phyloP scores from a whole-genome alignment of 2,797 vertebrate species.

The Threskiornis aethiopicus region DNA sequence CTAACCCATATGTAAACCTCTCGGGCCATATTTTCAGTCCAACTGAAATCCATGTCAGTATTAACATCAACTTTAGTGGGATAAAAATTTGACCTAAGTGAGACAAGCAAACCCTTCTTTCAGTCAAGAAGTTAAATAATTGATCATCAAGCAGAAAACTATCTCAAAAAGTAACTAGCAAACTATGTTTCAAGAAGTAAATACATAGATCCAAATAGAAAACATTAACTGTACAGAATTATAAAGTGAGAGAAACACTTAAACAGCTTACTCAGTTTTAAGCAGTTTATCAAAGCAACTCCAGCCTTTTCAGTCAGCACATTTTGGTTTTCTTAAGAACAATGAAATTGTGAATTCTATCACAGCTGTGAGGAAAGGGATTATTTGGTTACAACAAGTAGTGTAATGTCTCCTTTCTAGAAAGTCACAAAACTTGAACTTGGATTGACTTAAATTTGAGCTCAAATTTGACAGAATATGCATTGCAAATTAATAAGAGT shows the following conservation, averaged over 20 bases:
- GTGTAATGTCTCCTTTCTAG: neutral
- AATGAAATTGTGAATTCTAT: slow-evolving; percentile 26
- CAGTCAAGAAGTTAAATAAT: neutral
- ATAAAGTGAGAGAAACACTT: neutral
- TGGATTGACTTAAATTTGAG: neutral
- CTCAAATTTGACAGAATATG: neutral
- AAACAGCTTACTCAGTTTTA: slow-evolving; percentile 26
- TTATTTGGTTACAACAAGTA: slow-evolving; percentile 21
- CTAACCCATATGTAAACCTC: neutral
- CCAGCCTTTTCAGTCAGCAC: slow-evolving; percentile 24
- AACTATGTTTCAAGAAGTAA: neutral
- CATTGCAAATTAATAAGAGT: neutral
- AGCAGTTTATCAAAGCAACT: slow-evolving; percentile 45
- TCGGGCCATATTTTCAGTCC: neutral
- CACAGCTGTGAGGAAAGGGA: neutral
- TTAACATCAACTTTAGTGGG: neutral
- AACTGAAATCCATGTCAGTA: neutral
- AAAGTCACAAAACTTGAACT: slow-evolving; percentile 14
- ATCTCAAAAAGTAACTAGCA: neutral
- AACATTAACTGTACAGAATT: neutral
- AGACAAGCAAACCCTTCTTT: neutral
- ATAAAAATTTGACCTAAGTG: neutral
- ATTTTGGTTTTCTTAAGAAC: slow-evolving; percentile 7
- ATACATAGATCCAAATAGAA: neutral
- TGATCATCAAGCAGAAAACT: neutral